Base-by-base conservation (phyloP, 2,797 vertebrate species). In the Oreortyx pictus region DNA sequence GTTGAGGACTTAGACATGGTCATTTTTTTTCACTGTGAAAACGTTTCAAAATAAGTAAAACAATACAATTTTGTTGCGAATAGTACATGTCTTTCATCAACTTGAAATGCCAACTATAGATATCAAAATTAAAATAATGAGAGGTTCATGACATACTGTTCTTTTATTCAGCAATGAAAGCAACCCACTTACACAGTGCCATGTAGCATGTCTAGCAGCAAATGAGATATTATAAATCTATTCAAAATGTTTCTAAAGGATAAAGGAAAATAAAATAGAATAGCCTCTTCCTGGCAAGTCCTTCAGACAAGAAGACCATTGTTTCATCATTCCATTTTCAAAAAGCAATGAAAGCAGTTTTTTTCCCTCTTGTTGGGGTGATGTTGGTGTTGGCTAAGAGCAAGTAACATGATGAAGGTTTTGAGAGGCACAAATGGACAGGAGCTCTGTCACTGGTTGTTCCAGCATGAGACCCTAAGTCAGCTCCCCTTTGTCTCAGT, bases 11-110 rank as follows among this genome's bases (percentile, higher is more conserved):
- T 74, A 71, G 81, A 86, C 59, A 59, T 75, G 82, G 90, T 65
- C 87, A 70, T 70, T 33, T 90, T 96, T 94, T 60, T 52, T 52
- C 27, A 86, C 74, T 39, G 66, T 5, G 14, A 94, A 96, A 94
- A 77, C 49, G 25, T 72, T 77, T 84, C 65, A 89, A 93, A 94
- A 82, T 72, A 97, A 96, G 66, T 82, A 82, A 91, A 95, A 80
- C 60, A 93, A 92, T 93, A 83, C 17, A 2, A 68, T 74, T 75
- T 49, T 64, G 50, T 89, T 89, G 33, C 50, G 91, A 96, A 91
- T 37, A 56, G 50, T 49, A 56, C 64, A 54, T 44, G 23, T 64
- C 66, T 94, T 88, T 94, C 89, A 73, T 52, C 33, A 35, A 88
- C 56, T 57, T 67, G 77, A 96, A 96, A 96, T 87, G 75, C 57